These are phyloP conservation scores for Aratinga solstitialis DNA, from an alignment of 2,797 vertebrate species.

Conservation along the genomic window DNA sequence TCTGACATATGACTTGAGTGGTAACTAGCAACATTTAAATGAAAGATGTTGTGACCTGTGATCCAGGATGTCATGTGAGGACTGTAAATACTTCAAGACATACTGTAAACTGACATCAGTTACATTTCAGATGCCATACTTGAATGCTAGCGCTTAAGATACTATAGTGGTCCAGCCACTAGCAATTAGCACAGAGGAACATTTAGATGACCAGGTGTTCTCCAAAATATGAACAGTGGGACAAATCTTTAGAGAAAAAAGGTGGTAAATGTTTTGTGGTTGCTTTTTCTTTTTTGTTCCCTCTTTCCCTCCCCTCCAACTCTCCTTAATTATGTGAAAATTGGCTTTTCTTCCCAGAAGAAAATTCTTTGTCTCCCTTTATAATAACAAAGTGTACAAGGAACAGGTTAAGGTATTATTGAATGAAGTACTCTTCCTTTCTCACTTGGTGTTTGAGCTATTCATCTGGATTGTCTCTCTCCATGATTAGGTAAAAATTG, in stretches of 20 bases:
- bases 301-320: neutral
- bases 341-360: neutral
- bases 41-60: neutral
- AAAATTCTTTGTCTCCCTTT: neutral
- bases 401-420: neutral
- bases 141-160: neutral
- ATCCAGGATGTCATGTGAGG: neutral
- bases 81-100: neutral
- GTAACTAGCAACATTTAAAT: neutral
- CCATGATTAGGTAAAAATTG: neutral
- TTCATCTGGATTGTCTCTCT: neutral
- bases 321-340: neutral
- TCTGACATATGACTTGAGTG: neutral
- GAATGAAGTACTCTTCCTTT: neutral
- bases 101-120: neutral
- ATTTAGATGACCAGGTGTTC: neutral
- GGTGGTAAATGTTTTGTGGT: neutral
- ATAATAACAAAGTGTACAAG: neutral
- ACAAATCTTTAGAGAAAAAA: neutral
- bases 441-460: neutral
- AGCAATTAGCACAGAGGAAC: neutral
- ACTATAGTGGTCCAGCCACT: neutral
- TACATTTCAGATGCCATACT: neutral
- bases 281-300: neutral
- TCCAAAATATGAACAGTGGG: neutral